Evolutionary conservation across 2,797 vertebrate genomes (phyloP), one percentile per base, ranked within the genome.

Genomic region (Catostomus latipinnis): DNA sequence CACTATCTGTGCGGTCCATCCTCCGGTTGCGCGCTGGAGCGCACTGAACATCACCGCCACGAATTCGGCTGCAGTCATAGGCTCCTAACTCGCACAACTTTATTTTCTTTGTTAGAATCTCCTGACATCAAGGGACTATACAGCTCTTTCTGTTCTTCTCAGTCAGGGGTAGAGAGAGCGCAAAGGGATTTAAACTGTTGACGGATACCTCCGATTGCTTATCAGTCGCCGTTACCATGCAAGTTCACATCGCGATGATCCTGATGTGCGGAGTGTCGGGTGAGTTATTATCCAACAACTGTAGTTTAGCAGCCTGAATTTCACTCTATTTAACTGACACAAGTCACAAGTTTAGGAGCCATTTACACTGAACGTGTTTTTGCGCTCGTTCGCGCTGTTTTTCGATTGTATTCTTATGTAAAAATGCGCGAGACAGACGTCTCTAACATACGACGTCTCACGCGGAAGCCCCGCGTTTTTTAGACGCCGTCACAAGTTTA

Each of bases 191-290:
- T 34, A 7, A 69, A 71, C 34, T 58, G 76, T 65, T 48, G 49
- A 22, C 34, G 68, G 76, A 66, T 65, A 14, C 3, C 43, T 65
- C 14, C 14, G 8, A 7, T 10, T 63, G 14, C 10, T 16, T 48
- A 56, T 74, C 53, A 13, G 11, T 56, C 54, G 10, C 13, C 43
- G 69, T 45, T 45, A 70, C 22, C 77, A 88, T 88, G 88, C 66
- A 50, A 69, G 74, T 71, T 78, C 78, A 71, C 71, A 8, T 85
- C 57, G n/a, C 79, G 53, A 50, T 77, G 34, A 16, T 86, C 63
- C 74, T 87, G 11, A 48, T 86, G 63, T 86, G 80, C 54, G 52
- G 84, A 60, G 75, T 76, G 57, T 83, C 85, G 74, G 82, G 88
- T 88, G 72, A 86, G 88, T 83, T 78, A 8, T 8, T 65, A 2